A percentile compares a stretch with the other conserved stretches of the same genome.
These are phyloP conservation scores for Borostomias antarcticus DNA, from an alignment of 2,797 vertebrate species.

Conservation along the genomic window DNA sequence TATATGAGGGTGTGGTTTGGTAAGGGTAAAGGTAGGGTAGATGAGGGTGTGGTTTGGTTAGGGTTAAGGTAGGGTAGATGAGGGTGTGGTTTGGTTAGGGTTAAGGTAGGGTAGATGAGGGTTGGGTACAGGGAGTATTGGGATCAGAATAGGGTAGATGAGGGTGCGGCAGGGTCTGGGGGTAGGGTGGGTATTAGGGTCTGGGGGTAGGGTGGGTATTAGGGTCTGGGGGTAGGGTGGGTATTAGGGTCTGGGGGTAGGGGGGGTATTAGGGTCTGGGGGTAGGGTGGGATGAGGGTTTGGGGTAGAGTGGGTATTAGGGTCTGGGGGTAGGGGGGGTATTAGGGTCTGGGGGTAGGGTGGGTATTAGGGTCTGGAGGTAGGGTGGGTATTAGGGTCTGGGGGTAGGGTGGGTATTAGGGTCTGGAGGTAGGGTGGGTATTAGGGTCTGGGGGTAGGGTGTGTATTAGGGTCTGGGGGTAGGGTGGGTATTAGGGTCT, in stretches of 20 bases:
- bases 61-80: too few species aligned
- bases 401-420: constrained; percentile 16
- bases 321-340: constrained; percentile 25
- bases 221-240: too few species aligned
- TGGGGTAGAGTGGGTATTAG: constrained; percentile 28
- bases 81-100: background rate
- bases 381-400: too few species aligned
- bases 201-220: constrained; percentile 15
- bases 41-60: background rate
- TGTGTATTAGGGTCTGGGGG: constrained; percentile 31
- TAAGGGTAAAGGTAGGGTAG: background rate
- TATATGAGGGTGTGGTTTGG: background rate
- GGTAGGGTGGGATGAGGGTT: constrained; percentile 34
- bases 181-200: background rate
- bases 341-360: too few species aligned
- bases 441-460: constrained; percentile 20
- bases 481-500: constrained; percentile 28
- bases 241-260: constrained; percentile 16
- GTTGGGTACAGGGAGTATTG: background rate
- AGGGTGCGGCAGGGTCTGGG: too few species aligned
- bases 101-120: background rate
- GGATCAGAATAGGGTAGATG: too few species aligned
- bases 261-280: too few species aligned
- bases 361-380: too few species aligned
- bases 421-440: too few species aligned